These are phyloP conservation scores for Hippocampus comes DNA, from an alignment of 2,113 vertebrate species.

Conservation along the genomic window DNA sequence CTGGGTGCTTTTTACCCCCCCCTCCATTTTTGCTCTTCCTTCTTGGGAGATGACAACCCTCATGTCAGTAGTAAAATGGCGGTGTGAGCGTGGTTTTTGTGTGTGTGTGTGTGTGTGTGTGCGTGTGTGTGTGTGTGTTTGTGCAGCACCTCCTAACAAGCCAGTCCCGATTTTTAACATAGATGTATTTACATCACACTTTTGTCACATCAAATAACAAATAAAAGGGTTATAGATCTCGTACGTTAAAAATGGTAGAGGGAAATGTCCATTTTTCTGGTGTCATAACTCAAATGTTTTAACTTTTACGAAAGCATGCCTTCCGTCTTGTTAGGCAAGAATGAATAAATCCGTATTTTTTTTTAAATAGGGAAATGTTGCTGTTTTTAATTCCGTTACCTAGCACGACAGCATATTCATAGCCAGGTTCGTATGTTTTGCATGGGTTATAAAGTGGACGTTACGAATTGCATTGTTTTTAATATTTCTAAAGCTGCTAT, in stretches of 20 bases:
- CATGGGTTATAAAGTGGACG: background rate
- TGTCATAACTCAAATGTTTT: constrained; percentile 2
- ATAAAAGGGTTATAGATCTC: background rate
- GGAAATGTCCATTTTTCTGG: background rate
- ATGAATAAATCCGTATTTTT: background rate
- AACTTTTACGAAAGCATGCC: background rate
- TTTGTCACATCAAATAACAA: background rate
- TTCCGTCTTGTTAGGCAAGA: background rate
- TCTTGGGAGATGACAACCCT: constrained; percentile 39
- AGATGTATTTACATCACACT: background rate
- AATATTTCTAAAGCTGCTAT: background rate
- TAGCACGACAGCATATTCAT: background rate
- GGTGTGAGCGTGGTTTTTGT: constrained; percentile 33
- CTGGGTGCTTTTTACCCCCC: background rate
- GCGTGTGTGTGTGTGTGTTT: constrained; percentile 21
- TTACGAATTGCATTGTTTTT: background rate
- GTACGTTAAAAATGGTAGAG: constrained; percentile 2
- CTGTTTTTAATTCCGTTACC: background rate
- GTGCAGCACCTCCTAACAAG: constrained; percentile 27
- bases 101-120: constrained; percentile 52
- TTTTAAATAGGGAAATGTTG: background rate
- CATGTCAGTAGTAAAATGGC: constrained; percentile 69
- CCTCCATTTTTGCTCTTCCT: constrained; percentile 23
- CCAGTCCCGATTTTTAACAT: constrained; percentile 7
- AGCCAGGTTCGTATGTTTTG: background rate